A percentile compares a stretch with the other conserved stretches of the same genome.
Conservation (phyloP, 2,113 vertebrate species). For the Prunella himalayana region DNA sequence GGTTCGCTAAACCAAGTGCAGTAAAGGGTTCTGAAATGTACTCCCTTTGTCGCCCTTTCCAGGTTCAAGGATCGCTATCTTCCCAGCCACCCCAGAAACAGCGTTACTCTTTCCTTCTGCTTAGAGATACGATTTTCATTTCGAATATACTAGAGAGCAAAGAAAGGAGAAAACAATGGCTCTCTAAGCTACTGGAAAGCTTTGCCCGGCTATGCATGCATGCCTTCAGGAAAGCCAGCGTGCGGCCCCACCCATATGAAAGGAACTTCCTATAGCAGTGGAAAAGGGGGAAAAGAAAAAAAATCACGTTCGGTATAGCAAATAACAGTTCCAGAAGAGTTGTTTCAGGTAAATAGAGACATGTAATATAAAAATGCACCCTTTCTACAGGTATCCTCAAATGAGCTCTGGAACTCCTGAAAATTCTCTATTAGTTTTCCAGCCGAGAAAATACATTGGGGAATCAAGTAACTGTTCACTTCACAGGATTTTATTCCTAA, state of each 20-base stretch:
- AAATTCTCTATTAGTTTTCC: background rate
- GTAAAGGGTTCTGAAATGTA: background rate
- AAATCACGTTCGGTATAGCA: background rate
- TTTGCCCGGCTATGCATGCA: background rate
- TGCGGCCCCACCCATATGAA: constrained; percentile 46
- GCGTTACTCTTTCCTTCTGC: background rate
- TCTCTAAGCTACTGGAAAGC: background rate
- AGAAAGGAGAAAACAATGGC: background rate
- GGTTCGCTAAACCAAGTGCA: background rate
- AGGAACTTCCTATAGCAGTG: background rate
- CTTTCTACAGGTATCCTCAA: background rate
- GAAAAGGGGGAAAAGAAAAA: background rate
- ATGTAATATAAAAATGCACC: background rate
- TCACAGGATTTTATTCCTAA: background rate
- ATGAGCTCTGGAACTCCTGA: background rate
- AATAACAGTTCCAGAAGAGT: background rate
- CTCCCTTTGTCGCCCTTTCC: background rate
- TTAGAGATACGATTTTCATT: background rate
- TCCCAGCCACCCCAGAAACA: background rate
- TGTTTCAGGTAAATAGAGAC: background rate
- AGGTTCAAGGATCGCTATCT: background rate
- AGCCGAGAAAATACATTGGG: background rate
- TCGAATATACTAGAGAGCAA: background rate
- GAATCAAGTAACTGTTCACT: background rate
- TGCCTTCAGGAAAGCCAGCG: background rate